Conservation (phyloP, 2,888 invertebrate genomes). For the Rhaphigaster nebulosa region DNA sequence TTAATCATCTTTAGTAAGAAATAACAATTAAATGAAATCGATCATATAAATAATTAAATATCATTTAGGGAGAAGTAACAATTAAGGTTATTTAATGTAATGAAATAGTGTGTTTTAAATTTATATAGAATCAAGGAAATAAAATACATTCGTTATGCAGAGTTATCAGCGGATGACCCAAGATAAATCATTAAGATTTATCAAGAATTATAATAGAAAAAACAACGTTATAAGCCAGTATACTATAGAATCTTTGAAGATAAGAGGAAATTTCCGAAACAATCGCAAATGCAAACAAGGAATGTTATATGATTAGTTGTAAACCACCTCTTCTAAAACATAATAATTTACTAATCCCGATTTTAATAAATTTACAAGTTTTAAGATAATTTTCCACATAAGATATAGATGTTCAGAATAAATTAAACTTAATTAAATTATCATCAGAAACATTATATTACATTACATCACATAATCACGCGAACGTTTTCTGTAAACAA, state of each 20-base stretch:
- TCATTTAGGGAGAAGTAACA: neutral
- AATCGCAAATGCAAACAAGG: neutral
- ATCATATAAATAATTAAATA: neutral
- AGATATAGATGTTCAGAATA: neutral
- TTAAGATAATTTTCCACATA: too few relatives aligned
- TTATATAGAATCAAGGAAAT: neutral
- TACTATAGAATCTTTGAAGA: neutral
- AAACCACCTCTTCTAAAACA: too few relatives aligned
- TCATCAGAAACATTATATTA: neutral
- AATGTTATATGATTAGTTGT: neutral
- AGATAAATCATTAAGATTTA: neutral
- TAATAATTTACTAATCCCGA: too few relatives aligned
- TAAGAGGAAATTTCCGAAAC: neutral
- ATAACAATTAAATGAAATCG: neutral
- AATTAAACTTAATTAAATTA: neutral
- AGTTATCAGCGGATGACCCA: neutral
- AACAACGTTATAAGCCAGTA: neutral
- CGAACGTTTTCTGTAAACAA: neutral
- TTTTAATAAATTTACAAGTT: too few relatives aligned
- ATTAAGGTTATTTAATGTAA: neutral
- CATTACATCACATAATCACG: neutral
- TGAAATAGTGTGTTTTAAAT: neutral
- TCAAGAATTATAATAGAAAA: neutral
- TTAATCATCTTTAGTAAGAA: neutral
- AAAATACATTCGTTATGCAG: neutral